Evolutionary conservation across 2,113 vertebrate genomes (phyloP).

Genomic region (Lethenteron camtschaticum): DNA sequence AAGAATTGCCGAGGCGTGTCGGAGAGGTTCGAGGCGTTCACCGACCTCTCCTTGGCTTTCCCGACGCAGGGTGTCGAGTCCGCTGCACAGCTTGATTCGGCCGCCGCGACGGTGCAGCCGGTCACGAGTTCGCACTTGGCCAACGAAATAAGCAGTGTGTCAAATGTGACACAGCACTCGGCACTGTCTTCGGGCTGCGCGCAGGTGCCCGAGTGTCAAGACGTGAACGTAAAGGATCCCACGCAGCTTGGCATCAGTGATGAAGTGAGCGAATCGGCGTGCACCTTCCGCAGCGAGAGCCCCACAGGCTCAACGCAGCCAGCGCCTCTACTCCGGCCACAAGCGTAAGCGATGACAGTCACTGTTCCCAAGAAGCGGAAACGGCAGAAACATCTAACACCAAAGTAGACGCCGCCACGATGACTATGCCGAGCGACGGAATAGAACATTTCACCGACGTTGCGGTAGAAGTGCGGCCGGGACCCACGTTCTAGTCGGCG

Average conservation of each 20-base stretch:
- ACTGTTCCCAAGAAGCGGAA: neutral
- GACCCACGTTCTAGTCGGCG: neutral
- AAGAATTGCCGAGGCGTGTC: conserved; percentile 35
- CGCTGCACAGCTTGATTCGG: neutral
- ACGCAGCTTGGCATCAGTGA: neutral
- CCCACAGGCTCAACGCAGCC: neutral
- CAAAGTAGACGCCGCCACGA: neutral
- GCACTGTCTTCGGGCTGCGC: neutral
- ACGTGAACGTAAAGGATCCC: neutral
- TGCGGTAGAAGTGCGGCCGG: neutral
- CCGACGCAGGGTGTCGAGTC: conserved; percentile 19
- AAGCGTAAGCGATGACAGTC: too few relatives aligned
- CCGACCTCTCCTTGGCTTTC: conserved; percentile 40
- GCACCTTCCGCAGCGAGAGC: neutral
- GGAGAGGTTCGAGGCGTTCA: conserved; percentile 41
- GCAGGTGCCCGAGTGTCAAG: too few relatives aligned
- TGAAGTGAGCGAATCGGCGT: neutral
- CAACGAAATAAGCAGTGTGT: too few relatives aligned
- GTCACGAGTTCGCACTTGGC: neutral
- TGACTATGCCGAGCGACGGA: neutral
- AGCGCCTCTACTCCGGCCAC: too few relatives aligned
- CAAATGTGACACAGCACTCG: too few relatives aligned
- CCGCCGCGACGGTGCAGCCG: neutral
- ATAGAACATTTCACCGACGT: too few relatives aligned
- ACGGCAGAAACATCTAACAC: too few relatives aligned